Evolutionary conservation across 2,797 vertebrate genomes (phyloP).

Genomic region (Tokudaia muenninki): DNA sequence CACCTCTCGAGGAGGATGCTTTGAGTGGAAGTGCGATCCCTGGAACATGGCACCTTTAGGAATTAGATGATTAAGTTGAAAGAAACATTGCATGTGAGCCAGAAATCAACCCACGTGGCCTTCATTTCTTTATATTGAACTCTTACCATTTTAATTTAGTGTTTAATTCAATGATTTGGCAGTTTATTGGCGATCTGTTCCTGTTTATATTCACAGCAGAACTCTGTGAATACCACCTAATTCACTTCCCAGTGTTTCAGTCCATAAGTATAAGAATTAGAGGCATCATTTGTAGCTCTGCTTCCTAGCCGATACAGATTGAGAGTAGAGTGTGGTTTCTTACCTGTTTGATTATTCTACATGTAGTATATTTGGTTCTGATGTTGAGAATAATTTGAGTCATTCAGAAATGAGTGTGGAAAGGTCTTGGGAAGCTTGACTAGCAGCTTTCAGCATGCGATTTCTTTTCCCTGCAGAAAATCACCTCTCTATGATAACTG

Average conservation of each 20-base stretch:
- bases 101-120: conserved; percentile 56
- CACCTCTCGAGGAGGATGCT: conserved; percentile 36
- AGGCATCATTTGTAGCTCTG: conserved; percentile 29
- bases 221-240: neutral
- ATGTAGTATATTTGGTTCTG: neutral
- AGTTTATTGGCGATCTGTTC: conserved; percentile 36
- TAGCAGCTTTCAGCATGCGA: conserved; percentile 33
- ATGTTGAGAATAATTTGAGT: conserved; percentile 26
- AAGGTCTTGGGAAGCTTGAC: conserved; percentile 1
- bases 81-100: conserved; percentile 16
- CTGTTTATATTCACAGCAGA: conserved; percentile 48
- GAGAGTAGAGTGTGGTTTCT: conserved; percentile 14
- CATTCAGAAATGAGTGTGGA: neutral
- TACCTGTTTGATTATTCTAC: neutral
- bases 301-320: neutral
- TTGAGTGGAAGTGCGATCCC: conserved; percentile 42
- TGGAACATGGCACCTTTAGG: conserved; percentile 61
- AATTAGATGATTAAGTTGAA: conserved; percentile 65
- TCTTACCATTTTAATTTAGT: conserved; percentile 62
- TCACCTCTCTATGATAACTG: conserved; percentile 99
- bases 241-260: neutral
- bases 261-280: neutral
- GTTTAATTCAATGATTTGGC: conserved; percentile 49
- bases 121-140: conserved; percentile 58
- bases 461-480: conserved; percentile 89